Percentiles rank a stretch among this genome's conserved stretches.
Conservation (phyloP, 2,113 vertebrate species). For the Proteles cristata region DNA sequence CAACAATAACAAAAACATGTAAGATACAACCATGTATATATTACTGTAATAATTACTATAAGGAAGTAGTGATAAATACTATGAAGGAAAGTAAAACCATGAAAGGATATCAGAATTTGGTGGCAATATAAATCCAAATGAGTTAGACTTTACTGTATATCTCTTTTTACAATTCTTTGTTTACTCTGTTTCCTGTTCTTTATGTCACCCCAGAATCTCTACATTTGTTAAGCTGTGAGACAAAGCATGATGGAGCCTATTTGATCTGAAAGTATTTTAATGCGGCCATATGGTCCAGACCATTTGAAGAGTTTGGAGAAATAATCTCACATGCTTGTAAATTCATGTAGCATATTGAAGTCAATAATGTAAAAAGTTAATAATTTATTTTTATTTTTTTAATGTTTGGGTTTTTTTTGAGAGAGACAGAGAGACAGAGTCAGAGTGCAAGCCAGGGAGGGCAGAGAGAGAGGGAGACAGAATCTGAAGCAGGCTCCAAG, state of each 20-base stretch:
- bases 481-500: too few species aligned
- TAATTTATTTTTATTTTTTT: not conserved
- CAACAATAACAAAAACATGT: not conserved
- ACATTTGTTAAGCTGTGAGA: not conserved
- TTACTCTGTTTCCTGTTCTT: not conserved
- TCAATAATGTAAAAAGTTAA: not conserved
- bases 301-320: not conserved
- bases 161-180: not conserved
- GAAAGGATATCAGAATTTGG: not conserved
- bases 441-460: too few species aligned
- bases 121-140: not conserved
- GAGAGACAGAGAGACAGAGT: too few species aligned
- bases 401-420: too few species aligned
- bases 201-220: not conserved
- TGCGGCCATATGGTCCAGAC: not conserved
- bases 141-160: not conserved
- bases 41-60: not conserved
- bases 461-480: too few species aligned
- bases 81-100: not conserved
- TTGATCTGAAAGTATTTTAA: not conserved
- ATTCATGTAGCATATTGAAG: not conserved
- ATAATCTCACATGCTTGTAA: not conserved
- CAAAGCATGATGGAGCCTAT: not conserved
- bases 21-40: not conserved
- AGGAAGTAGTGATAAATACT: not conserved